Evolutionary conservation across 2,888 invertebrate genomes (phyloP).

Genomic region (Ophioninae sp.): DNA sequence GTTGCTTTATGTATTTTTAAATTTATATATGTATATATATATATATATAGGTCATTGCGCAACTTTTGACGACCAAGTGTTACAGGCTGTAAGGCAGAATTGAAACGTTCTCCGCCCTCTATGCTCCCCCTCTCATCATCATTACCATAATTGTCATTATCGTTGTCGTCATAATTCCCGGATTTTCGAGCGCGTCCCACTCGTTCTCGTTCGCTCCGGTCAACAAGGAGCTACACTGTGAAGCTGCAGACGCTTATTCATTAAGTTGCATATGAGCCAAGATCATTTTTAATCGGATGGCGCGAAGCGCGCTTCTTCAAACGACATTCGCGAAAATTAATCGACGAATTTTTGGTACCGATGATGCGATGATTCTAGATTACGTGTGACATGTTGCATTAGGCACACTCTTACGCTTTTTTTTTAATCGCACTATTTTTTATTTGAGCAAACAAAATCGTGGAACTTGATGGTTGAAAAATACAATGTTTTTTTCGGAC

Average conservation of each 20-base stretch:
- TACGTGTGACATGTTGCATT: no score
- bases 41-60: slow-evolving; percentile 63
- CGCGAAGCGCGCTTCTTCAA: slow-evolving; percentile 24
- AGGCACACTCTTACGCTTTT: no score
- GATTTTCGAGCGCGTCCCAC: slow-evolving; percentile 45
- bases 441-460: no score
- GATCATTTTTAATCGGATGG: slow-evolving; percentile 46
- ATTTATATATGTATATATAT: no score
- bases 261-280: slow-evolving; percentile 22
- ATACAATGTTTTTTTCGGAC: no score
- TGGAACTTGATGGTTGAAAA: no score
- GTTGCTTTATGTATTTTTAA: slow-evolving; percentile 63
- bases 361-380: neutral
- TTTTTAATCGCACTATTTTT: no score
- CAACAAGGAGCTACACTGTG: slow-evolving; percentile 18
- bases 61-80: slow-evolving; percentile 62
- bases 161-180: slow-evolving; percentile 33
- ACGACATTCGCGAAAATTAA: neutral
- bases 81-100: slow-evolving; percentile 40
- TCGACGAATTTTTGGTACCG: neutral
- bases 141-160: slow-evolving; percentile 36
- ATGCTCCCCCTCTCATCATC: slow-evolving; percentile 51
- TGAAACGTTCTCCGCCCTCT: slow-evolving; percentile 58
- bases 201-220: slow-evolving; percentile 31
- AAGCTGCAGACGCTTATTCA: slow-evolving; percentile 39